Conservation (phyloP, 2,113 vertebrate genomes). For the Trogon melanurus region DNA sequence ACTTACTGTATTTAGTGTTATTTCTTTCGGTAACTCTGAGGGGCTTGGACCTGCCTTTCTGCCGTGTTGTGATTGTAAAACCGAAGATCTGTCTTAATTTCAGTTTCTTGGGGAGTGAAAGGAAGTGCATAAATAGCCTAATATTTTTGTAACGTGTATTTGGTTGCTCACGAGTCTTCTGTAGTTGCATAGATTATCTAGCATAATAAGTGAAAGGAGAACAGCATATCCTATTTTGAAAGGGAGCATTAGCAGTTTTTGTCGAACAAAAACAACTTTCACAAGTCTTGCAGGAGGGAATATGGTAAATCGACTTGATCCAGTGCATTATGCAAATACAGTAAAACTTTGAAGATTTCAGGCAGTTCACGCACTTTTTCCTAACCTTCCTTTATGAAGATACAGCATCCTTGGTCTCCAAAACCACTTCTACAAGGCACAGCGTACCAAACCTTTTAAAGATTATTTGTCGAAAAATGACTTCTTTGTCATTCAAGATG, state of each 20-base stretch:
- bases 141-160: neutral
- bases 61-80: neutral
- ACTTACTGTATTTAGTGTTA: neutral
- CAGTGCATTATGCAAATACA: constrained; percentile 12
- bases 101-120: neutral
- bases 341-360: constrained; percentile 1
- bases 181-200: neutral
- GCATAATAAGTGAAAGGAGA: neutral
- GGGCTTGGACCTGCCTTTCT: neutral
- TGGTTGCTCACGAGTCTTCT: neutral
- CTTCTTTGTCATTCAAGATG: constrained; percentile 61
- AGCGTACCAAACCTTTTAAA: constrained; percentile 42
- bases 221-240: neutral
- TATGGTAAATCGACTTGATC: neutral
- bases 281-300: fast-evolving
- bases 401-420: neutral
- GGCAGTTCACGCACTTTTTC: neutral
- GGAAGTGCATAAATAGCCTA: neutral
- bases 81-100: neutral
- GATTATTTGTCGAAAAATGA: constrained; percentile 56
- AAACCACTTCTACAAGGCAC: constrained; percentile 3
- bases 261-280: neutral
- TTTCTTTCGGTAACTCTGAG: neutral
- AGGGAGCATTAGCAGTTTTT: neutral
- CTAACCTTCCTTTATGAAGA: neutral